Percentiles rank a stretch among this genome's conserved stretches.
phyloP scores from a whole-genome alignment of 2,797 vertebrate species.

The Rhabdophis nuchalis region DNA sequence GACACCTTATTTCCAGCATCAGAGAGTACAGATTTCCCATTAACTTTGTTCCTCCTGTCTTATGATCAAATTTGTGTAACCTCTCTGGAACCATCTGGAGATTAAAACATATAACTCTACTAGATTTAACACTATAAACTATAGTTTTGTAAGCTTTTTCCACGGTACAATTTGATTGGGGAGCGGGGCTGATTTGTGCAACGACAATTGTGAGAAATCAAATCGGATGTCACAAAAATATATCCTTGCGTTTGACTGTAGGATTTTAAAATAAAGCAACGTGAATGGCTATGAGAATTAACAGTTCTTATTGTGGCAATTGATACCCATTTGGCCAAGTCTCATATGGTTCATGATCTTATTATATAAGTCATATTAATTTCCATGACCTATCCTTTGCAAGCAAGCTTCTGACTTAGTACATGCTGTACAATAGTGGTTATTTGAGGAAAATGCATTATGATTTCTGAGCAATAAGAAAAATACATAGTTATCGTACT shows the following conservation, averaged over 20 bases:
- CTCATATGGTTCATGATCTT: neutral
- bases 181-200: neutral
- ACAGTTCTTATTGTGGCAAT: neutral
- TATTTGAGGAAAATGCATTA: neutral
- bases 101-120: slow-evolving; percentile 3
- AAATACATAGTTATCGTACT: neutral
- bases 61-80: slow-evolving; percentile 25
- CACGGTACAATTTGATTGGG: neutral
- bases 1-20: slow-evolving; percentile 13
- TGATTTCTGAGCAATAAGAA: neutral
- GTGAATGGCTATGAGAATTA: neutral
- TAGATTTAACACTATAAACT: neutral
- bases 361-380: neutral
- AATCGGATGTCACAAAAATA: neutral
- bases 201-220: neutral
- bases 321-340: neutral
- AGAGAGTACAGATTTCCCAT: neutral
- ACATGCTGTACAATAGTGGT: neutral
- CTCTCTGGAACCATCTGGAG: neutral
- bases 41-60: slow-evolving; percentile 19
- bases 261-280: neutral
- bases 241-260: neutral
- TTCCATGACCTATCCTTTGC: neutral
- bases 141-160: neutral
- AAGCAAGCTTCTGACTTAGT: neutral